Evolutionary conservation across 2,888 invertebrate species (phyloP).

Genomic region (Drosophila rellima): DNA sequence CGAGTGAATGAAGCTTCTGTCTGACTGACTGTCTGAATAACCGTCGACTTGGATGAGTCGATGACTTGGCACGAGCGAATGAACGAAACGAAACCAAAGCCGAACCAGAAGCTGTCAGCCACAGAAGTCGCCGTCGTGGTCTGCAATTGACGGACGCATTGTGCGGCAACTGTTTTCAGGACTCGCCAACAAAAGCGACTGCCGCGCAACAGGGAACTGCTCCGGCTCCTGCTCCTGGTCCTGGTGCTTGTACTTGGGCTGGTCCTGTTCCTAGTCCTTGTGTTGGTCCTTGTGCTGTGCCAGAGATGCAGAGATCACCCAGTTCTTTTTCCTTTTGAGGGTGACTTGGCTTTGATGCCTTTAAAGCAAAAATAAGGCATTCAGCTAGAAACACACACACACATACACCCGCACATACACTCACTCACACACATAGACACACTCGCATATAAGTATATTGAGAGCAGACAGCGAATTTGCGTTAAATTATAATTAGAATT

Average conservation of each 20-base stretch:
- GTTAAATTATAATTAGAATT: conserved; percentile 83
- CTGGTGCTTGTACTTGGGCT: background rate
- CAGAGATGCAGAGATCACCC: conserved; percentile 42
- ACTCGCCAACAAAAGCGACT: conserved; percentile 64
- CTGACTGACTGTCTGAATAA: conserved; percentile 18
- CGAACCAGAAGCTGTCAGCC: conserved; percentile 78
- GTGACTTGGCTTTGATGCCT: conserved; percentile 52
- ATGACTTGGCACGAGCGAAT: conserved; percentile 48
- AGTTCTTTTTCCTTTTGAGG: conserved; percentile 33
- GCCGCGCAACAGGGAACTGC: conserved; percentile 70
- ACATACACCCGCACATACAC: conserved; percentile 6
- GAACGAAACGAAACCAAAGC: conserved; percentile 30
- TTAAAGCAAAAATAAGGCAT: conserved; percentile 71
- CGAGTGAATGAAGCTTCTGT: conserved; percentile 44
- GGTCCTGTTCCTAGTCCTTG: background rate
- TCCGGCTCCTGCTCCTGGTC: conserved; percentile 1
- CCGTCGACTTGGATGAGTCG: conserved; percentile 42
- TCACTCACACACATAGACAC: conserved; percentile 19
- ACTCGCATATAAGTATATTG: conserved; percentile 7
- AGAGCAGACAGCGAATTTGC: conserved; percentile 69
- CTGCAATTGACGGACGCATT: conserved; percentile 85
- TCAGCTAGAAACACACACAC: conserved; percentile 51
- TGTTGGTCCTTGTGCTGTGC: background rate
- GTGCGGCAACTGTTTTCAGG: conserved; percentile 80
- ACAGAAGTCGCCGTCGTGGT: conserved; percentile 70